phyloP scores from a whole-genome alignment of 2,113 vertebrate species.

The Anthoscopus minutus region DNA sequence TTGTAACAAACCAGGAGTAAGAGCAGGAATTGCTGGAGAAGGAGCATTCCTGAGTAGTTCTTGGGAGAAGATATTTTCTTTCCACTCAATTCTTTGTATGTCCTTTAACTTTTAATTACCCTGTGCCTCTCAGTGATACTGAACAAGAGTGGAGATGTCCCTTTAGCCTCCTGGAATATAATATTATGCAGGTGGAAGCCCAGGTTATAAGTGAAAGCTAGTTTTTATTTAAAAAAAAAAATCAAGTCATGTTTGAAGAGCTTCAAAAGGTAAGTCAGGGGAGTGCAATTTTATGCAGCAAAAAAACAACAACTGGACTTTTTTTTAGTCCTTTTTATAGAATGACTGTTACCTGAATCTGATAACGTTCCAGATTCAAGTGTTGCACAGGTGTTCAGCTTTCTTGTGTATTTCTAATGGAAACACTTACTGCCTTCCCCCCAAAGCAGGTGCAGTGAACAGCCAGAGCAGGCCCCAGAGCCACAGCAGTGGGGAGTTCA shows the following conservation, averaged over 20 bases:
- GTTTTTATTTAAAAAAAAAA: background rate
- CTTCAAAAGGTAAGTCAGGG: background rate
- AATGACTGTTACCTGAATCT: background rate
- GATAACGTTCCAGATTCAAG: background rate
- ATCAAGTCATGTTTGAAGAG: background rate
- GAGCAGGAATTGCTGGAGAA: background rate
- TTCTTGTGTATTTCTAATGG: background rate
- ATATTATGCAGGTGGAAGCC: background rate
- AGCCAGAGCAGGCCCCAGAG: slow-evolving; percentile 89
- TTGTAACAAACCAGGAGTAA: background rate
- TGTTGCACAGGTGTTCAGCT: background rate
- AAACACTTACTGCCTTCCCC: slow-evolving; percentile 25
- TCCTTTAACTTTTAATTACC: background rate
- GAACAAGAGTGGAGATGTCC: background rate
- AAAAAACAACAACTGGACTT: background rate
- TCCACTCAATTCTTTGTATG: background rate
- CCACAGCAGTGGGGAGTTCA: slow-evolving; percentile 95
- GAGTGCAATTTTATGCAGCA: background rate
- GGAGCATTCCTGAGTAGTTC: background rate
- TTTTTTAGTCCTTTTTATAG: background rate
- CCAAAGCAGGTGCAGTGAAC: slow-evolving; percentile 78
- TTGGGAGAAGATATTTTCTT: background rate
- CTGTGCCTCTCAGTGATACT: background rate
- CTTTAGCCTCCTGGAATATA: background rate
- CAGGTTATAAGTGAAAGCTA: background rate